These are phyloP conservation scores for Coregonus clupeaformis DNA, from an alignment of 2,113 vertebrate species.

Conservation along the genomic window DNA sequence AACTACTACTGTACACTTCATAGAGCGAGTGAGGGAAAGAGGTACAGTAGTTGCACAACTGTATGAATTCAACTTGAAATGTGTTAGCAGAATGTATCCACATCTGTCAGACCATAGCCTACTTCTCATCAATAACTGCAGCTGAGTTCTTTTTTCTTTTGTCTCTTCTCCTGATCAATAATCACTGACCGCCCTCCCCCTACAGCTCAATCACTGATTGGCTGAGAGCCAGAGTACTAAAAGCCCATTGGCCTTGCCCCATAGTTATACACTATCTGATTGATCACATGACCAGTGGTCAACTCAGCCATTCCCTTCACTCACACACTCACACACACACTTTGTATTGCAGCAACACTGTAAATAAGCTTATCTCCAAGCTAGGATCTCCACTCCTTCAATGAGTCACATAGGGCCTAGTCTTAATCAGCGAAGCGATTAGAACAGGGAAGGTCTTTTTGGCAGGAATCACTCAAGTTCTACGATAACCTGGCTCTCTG, in stretches of 20 bases:
- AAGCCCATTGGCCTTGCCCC: conserved; percentile 23
- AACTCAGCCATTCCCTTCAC: background rate
- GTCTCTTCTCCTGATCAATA: too few species aligned
- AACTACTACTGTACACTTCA: background rate
- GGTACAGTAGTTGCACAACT: too few species aligned
- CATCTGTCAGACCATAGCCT: too few species aligned
- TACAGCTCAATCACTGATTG: conserved; percentile 13
- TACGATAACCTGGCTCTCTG: background rate
- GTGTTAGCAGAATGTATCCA: too few species aligned
- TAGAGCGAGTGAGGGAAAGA: background rate
- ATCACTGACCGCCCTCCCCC: too few species aligned
- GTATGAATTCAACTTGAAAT: too few species aligned
- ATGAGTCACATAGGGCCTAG: too few species aligned
- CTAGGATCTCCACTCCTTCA: too few species aligned
- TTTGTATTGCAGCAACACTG: background rate
- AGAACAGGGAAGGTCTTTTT: background rate
- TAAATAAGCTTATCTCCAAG: conserved; percentile 30
- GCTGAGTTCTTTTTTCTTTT: background rate
- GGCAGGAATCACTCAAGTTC: background rate
- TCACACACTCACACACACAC: too few species aligned
- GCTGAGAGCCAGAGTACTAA: conserved; percentile 25
- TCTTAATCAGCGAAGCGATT: background rate
- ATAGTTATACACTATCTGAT: conserved; percentile 18
- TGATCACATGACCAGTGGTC: background rate
- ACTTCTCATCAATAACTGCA: background rate